phyloP scores from a whole-genome alignment of 2,888 invertebrate species.

The Alsophila aescularia region DNA sequence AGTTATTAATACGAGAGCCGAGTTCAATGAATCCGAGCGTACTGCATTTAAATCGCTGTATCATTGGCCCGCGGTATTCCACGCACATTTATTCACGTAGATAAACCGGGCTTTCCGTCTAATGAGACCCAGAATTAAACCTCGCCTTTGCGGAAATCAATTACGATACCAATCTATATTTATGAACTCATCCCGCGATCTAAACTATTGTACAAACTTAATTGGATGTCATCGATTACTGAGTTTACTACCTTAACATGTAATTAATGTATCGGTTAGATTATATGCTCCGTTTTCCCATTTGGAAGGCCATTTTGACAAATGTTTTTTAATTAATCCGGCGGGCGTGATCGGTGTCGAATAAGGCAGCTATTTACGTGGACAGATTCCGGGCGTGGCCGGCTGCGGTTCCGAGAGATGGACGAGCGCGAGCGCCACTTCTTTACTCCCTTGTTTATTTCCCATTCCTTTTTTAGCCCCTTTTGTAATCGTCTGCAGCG shows the following conservation, averaged over 20 bases:
- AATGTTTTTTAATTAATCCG: conserved; percentile 77
- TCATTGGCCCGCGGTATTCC: conserved; percentile 53
- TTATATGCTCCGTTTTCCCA: conserved; percentile 58
- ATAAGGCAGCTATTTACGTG: conserved; percentile 65
- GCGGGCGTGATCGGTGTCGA: conserved; percentile 68
- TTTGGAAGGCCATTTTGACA: conserved; percentile 69
- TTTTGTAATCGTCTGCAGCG: conserved; percentile 40
- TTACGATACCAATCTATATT: conserved; percentile 61
- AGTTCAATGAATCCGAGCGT: conserved; percentile 78
- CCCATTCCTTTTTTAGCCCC: conserved; percentile 40
- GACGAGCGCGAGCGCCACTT: conserved; percentile 49
- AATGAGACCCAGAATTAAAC: conserved; percentile 53
- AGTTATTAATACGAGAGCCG: conserved; percentile 81
- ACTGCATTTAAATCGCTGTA: conserved; percentile 67
- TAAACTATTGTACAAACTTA: conserved; percentile 63
- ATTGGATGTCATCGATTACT: conserved; percentile 67
- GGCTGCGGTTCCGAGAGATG: conserved; percentile 53
- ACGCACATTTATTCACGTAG: conserved; percentile 55
- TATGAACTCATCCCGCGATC: conserved; percentile 51
- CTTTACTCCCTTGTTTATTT: conserved; percentile 54
- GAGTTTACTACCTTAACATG: conserved; percentile 63
- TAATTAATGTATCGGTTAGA: conserved; percentile 63
- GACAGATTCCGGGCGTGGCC: conserved; percentile 72
- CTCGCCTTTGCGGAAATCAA: conserved; percentile 60
- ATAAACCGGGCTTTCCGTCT: conserved; percentile 49